phyloP scores from a whole-genome alignment of 2,888 invertebrate species.

The Suillia variegata region DNA sequence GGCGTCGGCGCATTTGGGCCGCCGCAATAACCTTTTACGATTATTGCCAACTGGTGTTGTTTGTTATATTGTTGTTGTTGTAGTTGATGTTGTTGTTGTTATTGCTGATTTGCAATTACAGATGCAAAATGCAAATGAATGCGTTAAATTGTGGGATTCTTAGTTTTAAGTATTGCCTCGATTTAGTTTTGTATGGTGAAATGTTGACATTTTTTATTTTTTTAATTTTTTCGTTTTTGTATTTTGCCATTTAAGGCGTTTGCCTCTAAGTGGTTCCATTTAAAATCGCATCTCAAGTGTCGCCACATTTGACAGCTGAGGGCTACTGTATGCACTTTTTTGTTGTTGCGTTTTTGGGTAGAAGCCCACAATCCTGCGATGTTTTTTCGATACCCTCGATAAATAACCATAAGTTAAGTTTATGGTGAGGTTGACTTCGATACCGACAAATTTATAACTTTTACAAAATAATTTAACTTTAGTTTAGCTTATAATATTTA shows the following conservation, averaged over 20 bases:
- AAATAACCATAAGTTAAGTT: too few relatives aligned
- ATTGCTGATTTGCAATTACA: conserved; percentile 15
- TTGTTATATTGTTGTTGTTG: too few relatives aligned
- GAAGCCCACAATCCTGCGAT: background rate
- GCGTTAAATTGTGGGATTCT: conserved; percentile 32
- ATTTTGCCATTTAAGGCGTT: background rate
- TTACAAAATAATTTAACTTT: too few relatives aligned
- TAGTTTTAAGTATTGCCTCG: conserved; percentile 13
- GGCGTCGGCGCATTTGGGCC: background rate
- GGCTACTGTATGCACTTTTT: background rate
- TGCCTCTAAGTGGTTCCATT: background rate
- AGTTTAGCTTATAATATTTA: too few relatives aligned
- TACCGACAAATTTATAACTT: too few relatives aligned
- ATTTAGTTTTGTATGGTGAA: conserved; percentile 25
- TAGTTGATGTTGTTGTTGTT: too few relatives aligned
- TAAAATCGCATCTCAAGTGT: background rate
- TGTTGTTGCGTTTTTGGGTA: background rate
- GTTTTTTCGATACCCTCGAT: background rate
- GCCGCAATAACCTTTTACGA: conserved; percentile 47
- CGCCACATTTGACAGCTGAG: background rate
- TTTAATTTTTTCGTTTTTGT: too few relatives aligned
- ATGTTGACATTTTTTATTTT: too few relatives aligned
- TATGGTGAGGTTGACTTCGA: too few relatives aligned
- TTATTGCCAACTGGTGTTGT: conserved; percentile 36
- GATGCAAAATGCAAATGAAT: conserved; percentile 50